Base-by-base conservation (phyloP, 2,888 invertebrate species). In the Orthonevra nobilis region DNA sequence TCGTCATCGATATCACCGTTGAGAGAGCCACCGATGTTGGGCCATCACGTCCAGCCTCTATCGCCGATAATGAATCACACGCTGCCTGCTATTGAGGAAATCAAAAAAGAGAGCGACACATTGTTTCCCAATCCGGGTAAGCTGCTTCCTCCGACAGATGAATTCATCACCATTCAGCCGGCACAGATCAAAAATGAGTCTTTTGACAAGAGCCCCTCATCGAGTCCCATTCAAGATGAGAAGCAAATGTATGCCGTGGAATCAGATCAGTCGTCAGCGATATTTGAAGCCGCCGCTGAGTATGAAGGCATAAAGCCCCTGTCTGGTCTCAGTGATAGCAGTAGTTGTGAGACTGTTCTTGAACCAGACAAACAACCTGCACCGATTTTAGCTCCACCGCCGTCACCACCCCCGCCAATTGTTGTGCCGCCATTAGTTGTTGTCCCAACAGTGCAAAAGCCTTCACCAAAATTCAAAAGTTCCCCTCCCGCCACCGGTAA, bases 161-260 rank as follows among this genome's bases (percentile, higher is more conserved):
- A 84, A 15, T 84, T 83, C 66, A 83, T 84, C 10, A 83, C 85
- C 20, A 85, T 87, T 68, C 85, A 86, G 58, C 85, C 86, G 48
- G 84, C 82, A 28, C 87, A 88, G 82, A 87, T 88, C 14, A 88
- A 88, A 64, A 86, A 85, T 14, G 88, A 88, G 54, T 77, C 84
- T 10, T 63, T 82, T 44, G 82, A 81, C 9, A 81, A 82, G 54
- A 84, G 83, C 61, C 77, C 83, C n/a, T 82, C 83, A 14, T 81
- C 82, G 34, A 84, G 83, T 61, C 83, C 84, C 63, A 77, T 82
- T 77, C 81, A 36, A 4, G 77, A 82, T 12, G 83, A 83, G 23
- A 83, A 83, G 34, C 74, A 72, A 40, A 60, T 79, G 1, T 82
- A 81, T 63, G 60, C 79, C 2, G 77, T 83, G 3, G 84, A 83